Percentiles rank a stretch among this genome's conserved stretches.
phyloP scores from a whole-genome alignment of 2,888 invertebrate species.

The Calameuta pallipes region DNA sequence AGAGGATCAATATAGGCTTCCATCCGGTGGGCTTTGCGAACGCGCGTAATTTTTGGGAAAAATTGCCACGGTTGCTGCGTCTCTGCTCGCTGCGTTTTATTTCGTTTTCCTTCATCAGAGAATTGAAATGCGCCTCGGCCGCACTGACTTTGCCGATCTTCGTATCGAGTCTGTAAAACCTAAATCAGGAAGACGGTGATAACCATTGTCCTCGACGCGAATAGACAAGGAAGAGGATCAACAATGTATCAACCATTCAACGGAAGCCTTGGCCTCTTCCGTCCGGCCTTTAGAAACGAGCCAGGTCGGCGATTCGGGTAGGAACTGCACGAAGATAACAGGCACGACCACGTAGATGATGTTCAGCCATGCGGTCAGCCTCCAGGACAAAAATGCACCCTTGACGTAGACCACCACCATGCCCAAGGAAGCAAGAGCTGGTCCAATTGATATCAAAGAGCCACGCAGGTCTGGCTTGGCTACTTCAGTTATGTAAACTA shows the following conservation, averaged over 20 bases:
- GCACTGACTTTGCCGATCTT: constrained; percentile 51
- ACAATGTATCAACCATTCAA: constrained; percentile 63
- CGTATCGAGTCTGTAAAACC: constrained; percentile 52
- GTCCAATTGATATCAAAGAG: constrained; percentile 71
- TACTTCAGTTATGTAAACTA: constrained; percentile 74
- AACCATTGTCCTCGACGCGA: not conserved
- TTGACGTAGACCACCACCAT: constrained; percentile 71
- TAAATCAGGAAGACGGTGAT: constrained; percentile 14
- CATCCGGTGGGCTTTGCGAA: constrained; percentile 71
- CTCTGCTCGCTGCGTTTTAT: constrained; percentile 65
- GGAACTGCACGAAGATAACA: constrained; percentile 65
- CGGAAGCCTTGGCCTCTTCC: constrained; percentile 69
- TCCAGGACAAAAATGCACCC: constrained; percentile 70
- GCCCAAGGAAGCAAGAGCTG: constrained; percentile 72
- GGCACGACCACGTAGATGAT: constrained; percentile 70
- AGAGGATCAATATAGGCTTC: constrained; percentile 70
- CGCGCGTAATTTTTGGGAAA: constrained; percentile 59
- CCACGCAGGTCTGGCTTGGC: constrained; percentile 72
- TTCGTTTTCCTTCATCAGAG: constrained; percentile 69
- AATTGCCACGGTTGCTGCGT: constrained; percentile 58
- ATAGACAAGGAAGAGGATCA: not conserved
- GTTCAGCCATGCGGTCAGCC: constrained; percentile 70
- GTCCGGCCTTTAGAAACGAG: constrained; percentile 69
- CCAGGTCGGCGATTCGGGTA: constrained; percentile 74
- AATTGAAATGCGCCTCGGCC: constrained; percentile 68